Evolutionary conservation across 35 echinoderm and acorn worm genomes (phyloP).

Genomic region (Strongylocentrotus purpuratus): DNA sequence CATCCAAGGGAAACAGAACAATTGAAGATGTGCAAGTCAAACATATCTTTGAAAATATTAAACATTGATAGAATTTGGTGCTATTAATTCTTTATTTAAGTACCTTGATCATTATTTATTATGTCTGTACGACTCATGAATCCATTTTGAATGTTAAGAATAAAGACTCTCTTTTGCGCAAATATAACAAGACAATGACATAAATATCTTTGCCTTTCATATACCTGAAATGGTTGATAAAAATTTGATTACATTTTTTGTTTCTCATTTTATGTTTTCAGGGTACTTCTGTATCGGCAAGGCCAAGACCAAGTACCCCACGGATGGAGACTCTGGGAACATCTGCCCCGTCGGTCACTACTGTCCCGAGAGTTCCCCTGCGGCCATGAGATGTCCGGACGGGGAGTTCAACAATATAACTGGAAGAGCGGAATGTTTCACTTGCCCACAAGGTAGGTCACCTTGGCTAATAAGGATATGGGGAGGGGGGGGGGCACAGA

Average conservation of each 20-base stretch:
- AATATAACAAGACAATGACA: not conserved
- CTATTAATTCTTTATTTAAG: too few relatives aligned
- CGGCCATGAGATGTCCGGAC: constrained; percentile 79
- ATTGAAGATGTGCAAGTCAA: too few relatives aligned
- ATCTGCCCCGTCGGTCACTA: constrained; percentile 91
- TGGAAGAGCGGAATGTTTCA: constrained; percentile 83
- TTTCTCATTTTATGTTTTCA: constrained; percentile 37
- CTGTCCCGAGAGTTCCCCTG: constrained; percentile 90
- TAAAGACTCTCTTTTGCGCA: not conserved
- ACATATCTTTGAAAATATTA: too few relatives aligned
- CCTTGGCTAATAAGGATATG: too few relatives aligned
- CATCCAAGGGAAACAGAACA: too few relatives aligned
- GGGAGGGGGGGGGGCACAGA: too few relatives aligned
- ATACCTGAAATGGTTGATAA: not conserved
- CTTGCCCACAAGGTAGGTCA: constrained; percentile 82
- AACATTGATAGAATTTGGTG: too few relatives aligned
- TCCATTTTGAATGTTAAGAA: too few relatives aligned
- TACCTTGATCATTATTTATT: too few relatives aligned
- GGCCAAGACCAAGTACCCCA: constrained; percentile 76
- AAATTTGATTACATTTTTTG: not conserved
- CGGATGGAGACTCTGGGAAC: constrained; percentile 75
- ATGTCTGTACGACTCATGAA: too few relatives aligned
- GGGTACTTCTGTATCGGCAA: constrained; percentile 87
- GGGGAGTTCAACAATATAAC: constrained; percentile 96
- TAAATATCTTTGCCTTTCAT: not conserved